Conservation (phyloP, 2,113 vertebrate genomes). For the Artemisiospiza belli region DNA sequence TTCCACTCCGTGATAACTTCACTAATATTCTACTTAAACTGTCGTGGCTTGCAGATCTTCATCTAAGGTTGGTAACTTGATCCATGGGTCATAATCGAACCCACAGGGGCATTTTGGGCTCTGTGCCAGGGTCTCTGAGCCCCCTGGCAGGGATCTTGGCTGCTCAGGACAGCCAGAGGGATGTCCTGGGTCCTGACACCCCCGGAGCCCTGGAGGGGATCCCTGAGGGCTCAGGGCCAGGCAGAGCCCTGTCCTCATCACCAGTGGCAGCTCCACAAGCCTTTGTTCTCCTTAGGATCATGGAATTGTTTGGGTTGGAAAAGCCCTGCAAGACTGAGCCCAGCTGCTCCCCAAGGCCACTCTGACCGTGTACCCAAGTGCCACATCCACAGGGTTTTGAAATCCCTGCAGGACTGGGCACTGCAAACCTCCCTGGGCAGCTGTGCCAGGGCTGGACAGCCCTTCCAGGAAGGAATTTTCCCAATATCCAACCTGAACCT, state of each 20-base stretch:
- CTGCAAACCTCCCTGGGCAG: neutral
- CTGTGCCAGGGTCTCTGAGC: too few species aligned
- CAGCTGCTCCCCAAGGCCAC: neutral
- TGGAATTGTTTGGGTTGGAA: neutral
- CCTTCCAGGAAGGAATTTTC: neutral
- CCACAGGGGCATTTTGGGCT: too few species aligned
- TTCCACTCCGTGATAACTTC: too few species aligned
- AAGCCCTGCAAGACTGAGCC: neutral
- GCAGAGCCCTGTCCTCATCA: neutral
- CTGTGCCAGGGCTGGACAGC: neutral
- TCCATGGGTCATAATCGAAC: too few species aligned
- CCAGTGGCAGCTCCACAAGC: rapidly evolving
- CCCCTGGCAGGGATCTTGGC: too few species aligned
- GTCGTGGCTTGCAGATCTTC: too few species aligned
- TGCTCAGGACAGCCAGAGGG: too few species aligned
- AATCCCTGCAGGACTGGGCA: neutral
- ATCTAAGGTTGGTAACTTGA: too few species aligned
- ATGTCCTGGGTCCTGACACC: too few species aligned
- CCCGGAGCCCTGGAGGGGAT: too few species aligned
- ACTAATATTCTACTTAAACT: too few species aligned
- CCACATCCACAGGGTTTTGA: neutral
- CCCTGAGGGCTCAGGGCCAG: neutral
- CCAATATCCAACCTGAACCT: rapidly evolving
- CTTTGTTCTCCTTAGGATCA: neutral
- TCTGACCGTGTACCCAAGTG: rapidly evolving